A percentile compares a stretch with the other conserved stretches of the same genome.
Evolutionary conservation across 1,140 invertebrate genomes (phyloP).

Genomic region (Himalopsyche phryganea): DNA sequence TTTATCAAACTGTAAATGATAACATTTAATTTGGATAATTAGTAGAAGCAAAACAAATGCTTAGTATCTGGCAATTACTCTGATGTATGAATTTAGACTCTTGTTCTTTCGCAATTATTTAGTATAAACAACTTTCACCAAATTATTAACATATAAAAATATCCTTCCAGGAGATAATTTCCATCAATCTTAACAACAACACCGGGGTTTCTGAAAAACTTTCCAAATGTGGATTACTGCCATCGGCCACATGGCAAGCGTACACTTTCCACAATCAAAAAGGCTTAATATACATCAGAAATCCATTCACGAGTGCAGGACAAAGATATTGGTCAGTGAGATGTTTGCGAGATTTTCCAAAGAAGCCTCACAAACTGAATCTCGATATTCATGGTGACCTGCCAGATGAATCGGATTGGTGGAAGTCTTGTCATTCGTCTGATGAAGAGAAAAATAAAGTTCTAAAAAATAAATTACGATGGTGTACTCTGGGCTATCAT

Average conservation of each 20-base stretch:
- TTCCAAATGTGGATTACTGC: conserved; percentile 45
- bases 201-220: no score
- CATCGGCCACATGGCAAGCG: conserved; percentile 54
- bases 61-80: no score
- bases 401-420: conserved; percentile 43
- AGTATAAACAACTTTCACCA: no score
- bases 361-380: conserved; percentile 75
- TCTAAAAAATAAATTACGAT: conserved; percentile 69
- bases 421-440: conserved; percentile 43
- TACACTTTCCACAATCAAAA: conserved; percentile 56
- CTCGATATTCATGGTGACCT: conserved; percentile 59
- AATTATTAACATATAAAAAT: no score
- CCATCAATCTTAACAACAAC: no score
- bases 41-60: no score
- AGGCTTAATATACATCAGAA: conserved; percentile 74
- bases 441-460: conserved; percentile 39
- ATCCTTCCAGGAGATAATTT: no score
- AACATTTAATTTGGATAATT: no score
- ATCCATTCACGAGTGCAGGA: conserved; percentile 75
- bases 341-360: conserved; percentile 74
- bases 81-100: no score
- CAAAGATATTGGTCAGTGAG: conserved; percentile 80
- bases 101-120: no score
- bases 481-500: conserved; percentile 92
- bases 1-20: no score